Evolutionary conservation across 2,888 invertebrate species (phyloP), one percentile per base, ranked within the genome.

Genomic region (Candidula unifasciata): DNA sequence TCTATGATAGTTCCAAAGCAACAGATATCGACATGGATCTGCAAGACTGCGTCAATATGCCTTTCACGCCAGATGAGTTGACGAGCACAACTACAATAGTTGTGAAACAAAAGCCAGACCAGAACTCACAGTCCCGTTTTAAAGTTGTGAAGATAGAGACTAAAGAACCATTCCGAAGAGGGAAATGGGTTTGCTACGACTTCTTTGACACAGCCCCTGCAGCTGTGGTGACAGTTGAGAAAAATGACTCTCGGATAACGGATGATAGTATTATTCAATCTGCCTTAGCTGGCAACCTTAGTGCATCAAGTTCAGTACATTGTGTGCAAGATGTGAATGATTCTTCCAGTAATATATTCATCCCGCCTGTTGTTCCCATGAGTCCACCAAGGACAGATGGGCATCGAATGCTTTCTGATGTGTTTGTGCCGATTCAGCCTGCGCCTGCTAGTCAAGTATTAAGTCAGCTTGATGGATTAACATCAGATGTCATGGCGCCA

Each of bases 141-240:
- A 97, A 97, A 95, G 97, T 98, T 90, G 98, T 98, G 66, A 98
- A 98, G 95, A 97, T 98, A 90, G 97, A 97, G 94, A 97, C 97
- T 90, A 97, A 97, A n/a, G 97, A 97, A 94, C 97, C 98, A 33
- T 97, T 97, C 93, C 96, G 96, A 90, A 95, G 98, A 85, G 98
- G 98, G 52, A 95, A 98, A 89, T 98, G 98, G 98, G 96, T 96
- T 94, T 98, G 98, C 94, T 97, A 97, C 96, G 98, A 98, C 94
- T 98, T 97, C 94, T 95, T 97, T 91, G 97, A 98, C 94, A 97
- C 97, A 91, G 96, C 96, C 77, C 95, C 95, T 84, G 93, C 95
- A 89, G 80, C 88, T 35, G 82, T 87, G 8, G 82, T 77, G 18
- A 81, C 84, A 66, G 71, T 84, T 30, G 87, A 86, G 60, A 85